phyloP scores from a whole-genome alignment of 2,888 invertebrate species.

The Pharmacophagus antenor region DNA sequence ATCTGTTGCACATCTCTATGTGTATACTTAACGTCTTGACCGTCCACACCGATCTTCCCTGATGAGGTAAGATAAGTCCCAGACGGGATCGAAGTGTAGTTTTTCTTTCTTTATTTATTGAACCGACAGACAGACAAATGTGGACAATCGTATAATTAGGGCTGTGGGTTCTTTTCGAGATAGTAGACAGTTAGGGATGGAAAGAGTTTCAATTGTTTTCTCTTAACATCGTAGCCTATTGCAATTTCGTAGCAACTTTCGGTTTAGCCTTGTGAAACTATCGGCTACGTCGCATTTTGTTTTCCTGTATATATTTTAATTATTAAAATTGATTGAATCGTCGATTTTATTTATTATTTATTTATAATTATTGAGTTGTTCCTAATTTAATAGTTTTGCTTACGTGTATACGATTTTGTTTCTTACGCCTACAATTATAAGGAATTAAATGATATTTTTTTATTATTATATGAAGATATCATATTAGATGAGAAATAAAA shows the following conservation, averaged over 20 bases:
- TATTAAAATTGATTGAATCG: too few relatives aligned
- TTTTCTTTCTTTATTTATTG: conserved; percentile 74
- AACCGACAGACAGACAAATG: conserved; percentile 73
- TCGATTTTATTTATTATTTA: too few relatives aligned
- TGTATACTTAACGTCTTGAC: conserved; percentile 37
- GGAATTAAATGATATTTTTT: too few relatives aligned
- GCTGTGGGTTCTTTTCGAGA: conserved; percentile 32
- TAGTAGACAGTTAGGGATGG: neutral
- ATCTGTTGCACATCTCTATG: conserved; percentile 48
- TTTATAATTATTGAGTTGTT: too few relatives aligned
- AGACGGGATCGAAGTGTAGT: conserved; percentile 68
- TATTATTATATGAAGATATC: too few relatives aligned
- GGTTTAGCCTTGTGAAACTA: too few relatives aligned
- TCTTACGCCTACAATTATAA: too few relatives aligned
- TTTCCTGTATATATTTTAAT: too few relatives aligned
- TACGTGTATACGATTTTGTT: too few relatives aligned
- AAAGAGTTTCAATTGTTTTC: neutral
- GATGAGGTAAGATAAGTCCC: conserved; percentile 74
- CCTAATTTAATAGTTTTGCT: too few relatives aligned
- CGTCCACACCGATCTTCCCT: conserved; percentile 66
- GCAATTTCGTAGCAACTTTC: neutral
- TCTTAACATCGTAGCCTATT: neutral
- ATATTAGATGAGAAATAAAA: too few relatives aligned
- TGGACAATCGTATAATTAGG: conserved; percentile 63
- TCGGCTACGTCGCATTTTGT: too few relatives aligned